A percentile compares a stretch with the other conserved stretches of the same genome.
Conservation (phyloP, 1,140 invertebrate species). For the Drosophila miranda region DNA sequence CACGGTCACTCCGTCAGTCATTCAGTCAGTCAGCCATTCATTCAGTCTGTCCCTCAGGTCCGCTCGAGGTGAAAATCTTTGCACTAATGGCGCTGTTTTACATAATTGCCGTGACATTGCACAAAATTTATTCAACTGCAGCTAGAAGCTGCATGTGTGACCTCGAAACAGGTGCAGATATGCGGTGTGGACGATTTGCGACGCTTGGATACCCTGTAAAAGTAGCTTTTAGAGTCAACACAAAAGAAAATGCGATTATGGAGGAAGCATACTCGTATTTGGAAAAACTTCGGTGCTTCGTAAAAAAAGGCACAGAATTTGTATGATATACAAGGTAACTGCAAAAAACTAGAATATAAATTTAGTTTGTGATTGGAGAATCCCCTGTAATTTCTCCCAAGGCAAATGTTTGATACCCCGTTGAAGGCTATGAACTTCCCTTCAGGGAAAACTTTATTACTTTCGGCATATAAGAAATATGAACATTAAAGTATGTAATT, state of each 20-base stretch:
- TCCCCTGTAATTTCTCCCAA: no score
- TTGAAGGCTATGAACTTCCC: no score
- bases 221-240: neutral
- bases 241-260: neutral
- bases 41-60: constrained; percentile 32
- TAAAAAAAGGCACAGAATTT: no score
- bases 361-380: no score
- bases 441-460: no score
- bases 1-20: constrained; percentile 45
- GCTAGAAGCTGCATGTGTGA: constrained; percentile 58
- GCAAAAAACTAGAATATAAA: no score
- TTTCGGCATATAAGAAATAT: no score
- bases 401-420: no score
- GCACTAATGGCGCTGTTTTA: constrained; percentile 79
- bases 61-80: constrained; percentile 79
- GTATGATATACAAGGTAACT: no score
- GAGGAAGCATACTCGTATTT: no score
- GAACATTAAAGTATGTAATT: no score
- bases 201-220: constrained; percentile 4
- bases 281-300: no score
- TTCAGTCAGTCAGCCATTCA: constrained; percentile 22
- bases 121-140: constrained; percentile 80
- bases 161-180: constrained; percentile 43
- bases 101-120: constrained; percentile 79
- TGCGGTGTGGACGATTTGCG: neutral